Base-by-base conservation (phyloP, 2,113 vertebrate genomes). In the Chrysochloris asiatica region DNA sequence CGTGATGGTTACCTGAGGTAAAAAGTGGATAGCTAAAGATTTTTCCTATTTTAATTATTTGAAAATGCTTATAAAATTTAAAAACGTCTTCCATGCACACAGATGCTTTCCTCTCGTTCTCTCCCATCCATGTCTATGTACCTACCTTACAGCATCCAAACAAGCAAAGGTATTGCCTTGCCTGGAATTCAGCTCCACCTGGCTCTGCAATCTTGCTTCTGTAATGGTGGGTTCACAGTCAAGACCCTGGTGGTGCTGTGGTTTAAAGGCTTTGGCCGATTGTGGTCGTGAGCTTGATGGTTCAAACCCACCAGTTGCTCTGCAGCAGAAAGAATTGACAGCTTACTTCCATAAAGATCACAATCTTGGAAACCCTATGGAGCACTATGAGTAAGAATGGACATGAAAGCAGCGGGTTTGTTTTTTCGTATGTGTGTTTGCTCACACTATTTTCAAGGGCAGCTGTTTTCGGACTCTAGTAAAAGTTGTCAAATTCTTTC, bases 401-500 rank as follows among this genome's bases (percentile, higher is more conserved):
- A 21, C 13, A 16, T 54, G 28, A 61, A 24, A 61, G 59, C 28
- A 30, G 24, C 30, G 28, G 26, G 28, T 61, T 30, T 61, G 59
- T 24, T 61, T 8, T 61, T 61, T 61, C 13, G 19, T 16, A 22
- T 56, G 12, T 54, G 59, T 61, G 26, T 26, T 6, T 80, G n/a
- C 86, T 69, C 61, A 54, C 38, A 47, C 59, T n/a, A 8, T 59
- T 50, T 10, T 61, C 26, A 59, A n/a, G 5, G 69, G 11, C 36
- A 65, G 75, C 33, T 28, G 71, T 80, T 81, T 82, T 22, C n/a
- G 63, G 43, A 43, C n/a, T 88, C 52, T 21, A n/a, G 48, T 8
- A 56, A 67, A 87, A 78, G 43, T 82, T 92, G 63, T 41, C 89
- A 75, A 79, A 79, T 88, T 56, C 22, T 75, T 93, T 84, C 77